These are phyloP conservation scores for Petrocephalus sullivani DNA, from an alignment of 2,797 vertebrate species.

Conservation along the genomic window DNA sequence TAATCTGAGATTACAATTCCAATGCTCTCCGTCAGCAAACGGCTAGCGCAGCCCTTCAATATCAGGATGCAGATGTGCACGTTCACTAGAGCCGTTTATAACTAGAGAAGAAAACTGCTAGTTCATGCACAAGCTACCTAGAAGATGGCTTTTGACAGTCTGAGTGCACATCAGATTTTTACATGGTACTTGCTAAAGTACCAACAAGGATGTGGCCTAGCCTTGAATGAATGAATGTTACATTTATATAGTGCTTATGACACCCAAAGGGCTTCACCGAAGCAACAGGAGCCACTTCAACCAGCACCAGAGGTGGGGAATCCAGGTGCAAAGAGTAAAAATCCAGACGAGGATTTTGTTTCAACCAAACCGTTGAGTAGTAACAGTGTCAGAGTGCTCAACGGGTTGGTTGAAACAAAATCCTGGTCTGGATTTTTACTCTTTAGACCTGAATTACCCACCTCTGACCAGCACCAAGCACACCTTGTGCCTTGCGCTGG, in stretches of 20 bases:
- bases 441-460: too few relatives aligned
- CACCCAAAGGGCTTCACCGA: too few relatives aligned
- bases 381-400: too few relatives aligned
- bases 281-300: too few relatives aligned
- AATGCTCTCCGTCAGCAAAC: slow-evolving; percentile 19
- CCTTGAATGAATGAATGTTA: neutral
- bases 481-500: neutral
- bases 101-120: neutral
- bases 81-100: neutral
- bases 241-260: too few relatives aligned
- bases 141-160: neutral
- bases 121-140: neutral
- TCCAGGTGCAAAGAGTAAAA: too few relatives aligned
- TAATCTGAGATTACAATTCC: slow-evolving; percentile 31
- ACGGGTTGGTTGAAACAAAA: too few relatives aligned
- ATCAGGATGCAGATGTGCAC: neutral
- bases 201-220: neutral
- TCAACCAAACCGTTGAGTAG: too few relatives aligned
- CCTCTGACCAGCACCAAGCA: too few relatives aligned
- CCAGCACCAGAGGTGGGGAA: too few relatives aligned
- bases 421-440: too few relatives aligned
- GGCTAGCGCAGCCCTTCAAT: neutral
- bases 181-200: neutral
- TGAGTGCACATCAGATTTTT: neutral
- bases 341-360: too few relatives aligned